Percentiles rank a stretch among this genome's conserved stretches.
Conservation (phyloP, 1,140 invertebrate genomes). For the Ceratina japonica region DNA sequence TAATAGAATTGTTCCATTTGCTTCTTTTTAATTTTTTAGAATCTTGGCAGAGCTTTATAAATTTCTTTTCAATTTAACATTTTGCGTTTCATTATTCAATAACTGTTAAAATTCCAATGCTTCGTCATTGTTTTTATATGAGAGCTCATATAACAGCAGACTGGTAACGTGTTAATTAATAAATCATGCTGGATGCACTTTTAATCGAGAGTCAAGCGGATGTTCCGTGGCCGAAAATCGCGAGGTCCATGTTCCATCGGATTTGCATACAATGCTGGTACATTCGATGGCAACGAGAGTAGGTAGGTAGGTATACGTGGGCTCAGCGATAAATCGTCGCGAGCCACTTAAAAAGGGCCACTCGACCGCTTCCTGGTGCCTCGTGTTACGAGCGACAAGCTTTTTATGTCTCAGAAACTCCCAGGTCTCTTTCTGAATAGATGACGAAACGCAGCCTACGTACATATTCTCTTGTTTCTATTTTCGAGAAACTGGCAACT, state of each 20-base stretch:
- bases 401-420: conserved; percentile 45
- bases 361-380: conserved; percentile 58
- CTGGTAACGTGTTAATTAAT: conserved; percentile 17
- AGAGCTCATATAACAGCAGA: no score
- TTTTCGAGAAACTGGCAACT: neutral
- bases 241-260: neutral
- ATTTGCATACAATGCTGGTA: conserved; percentile 57
- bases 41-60: no score
- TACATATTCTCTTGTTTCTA: neutral
- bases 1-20: no score
- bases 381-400: conserved; percentile 25
- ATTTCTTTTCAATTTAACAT: no score
- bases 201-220: conserved; percentile 26
- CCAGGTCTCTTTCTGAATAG: neutral
- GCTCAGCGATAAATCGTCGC: conserved; percentile 51
- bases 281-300: conserved; percentile 34
- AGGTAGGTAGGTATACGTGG: conserved; percentile 25
- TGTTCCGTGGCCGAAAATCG: conserved; percentile 11
- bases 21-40: no score
- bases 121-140: no score
- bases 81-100: no score
- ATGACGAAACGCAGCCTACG: neutral
- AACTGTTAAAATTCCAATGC: no score
- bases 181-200: neutral
- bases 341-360: conserved; percentile 51